Base-by-base conservation (phyloP, 2,797 vertebrate genomes). In the Champsocephalus gunnari region DNA sequence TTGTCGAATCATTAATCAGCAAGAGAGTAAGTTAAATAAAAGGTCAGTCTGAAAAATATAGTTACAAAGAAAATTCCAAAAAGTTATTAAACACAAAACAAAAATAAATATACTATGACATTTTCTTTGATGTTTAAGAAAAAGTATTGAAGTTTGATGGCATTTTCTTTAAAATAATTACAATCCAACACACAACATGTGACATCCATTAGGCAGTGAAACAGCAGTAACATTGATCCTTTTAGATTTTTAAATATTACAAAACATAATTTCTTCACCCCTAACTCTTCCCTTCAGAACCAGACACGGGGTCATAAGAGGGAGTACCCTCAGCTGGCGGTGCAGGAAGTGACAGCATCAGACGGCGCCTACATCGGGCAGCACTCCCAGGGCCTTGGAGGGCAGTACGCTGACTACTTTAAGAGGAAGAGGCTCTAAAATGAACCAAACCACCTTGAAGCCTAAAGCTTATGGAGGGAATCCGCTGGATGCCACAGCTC, bases 401-500 rank as follows among this genome's bases (percentile, higher is more conserved):
- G 92, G 0, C 95, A 95, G 71, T 97, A 95, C 17, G 88, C 96
- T 0, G 97, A 99, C 82, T 96, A 97, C 70, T 96, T 98, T 45
- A 99, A 99, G 86, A 97, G 98, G 91, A 99, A 99, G 87, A 96
- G 97, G 17, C 96, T 98, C 64, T 98, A 96, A 65, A 87, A 74
- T 17, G 56, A 88, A 81, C 86, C 80, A 44, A 73, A 82, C 82
- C 60, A 85, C 84, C 79, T 72, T 72, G 68, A 83, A 88, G 82
- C 89, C 73, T 81, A 32, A 73, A 78, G 83, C 81, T 82, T 68
- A 41, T 65, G 66, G 82, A 71, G 83, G 84, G 79, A 63, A 3
- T 58, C 74, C 12, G 71, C 77, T 75, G 71, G 59, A 74, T 78
- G 88, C 85, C 86, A 83, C 72, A 76, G 85, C 87, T 81, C 89